Conservation (phyloP, 2,888 invertebrate species). For the Megalurothrips usitatus region DNA sequence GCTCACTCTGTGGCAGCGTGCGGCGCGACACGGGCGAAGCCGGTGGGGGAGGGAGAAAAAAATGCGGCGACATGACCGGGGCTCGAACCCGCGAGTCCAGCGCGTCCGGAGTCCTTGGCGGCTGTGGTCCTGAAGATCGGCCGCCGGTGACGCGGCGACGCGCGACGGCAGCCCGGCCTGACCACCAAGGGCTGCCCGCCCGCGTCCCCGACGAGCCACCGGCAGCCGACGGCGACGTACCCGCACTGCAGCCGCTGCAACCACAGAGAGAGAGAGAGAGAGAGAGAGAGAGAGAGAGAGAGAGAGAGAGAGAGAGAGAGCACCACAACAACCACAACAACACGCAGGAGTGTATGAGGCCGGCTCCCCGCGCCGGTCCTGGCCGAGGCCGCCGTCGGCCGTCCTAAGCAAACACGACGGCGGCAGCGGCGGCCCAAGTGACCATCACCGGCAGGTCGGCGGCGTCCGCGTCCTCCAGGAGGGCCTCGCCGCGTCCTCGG, state of each 20-base stretch:
- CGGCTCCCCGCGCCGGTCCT: neutral
- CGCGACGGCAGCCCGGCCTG: neutral
- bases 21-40: neutral
- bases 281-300: no score
- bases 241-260: neutral
- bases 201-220: neutral
- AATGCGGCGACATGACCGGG: neutral
- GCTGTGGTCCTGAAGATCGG: neutral
- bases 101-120: neutral
- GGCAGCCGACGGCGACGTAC: neutral
- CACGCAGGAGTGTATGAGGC: neutral
- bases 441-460: neutral
- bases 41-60: neutral
- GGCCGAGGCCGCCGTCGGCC: neutral
- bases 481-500: neutral
- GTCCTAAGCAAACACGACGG: conserved; percentile 9
- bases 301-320: no score
- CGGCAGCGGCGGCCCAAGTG: neutral
- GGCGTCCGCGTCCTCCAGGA: neutral
- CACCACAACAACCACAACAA: neutral
- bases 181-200: neutral
- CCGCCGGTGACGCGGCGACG: neutral
- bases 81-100: neutral
- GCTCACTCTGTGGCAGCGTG: conserved; percentile 33
- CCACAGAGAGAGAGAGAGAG: neutral